Percentiles rank a stretch among this genome's conserved stretches.
phyloP scores from a whole-genome alignment of 2,797 vertebrate genomes.

The Protonibea diacanthus region DNA sequence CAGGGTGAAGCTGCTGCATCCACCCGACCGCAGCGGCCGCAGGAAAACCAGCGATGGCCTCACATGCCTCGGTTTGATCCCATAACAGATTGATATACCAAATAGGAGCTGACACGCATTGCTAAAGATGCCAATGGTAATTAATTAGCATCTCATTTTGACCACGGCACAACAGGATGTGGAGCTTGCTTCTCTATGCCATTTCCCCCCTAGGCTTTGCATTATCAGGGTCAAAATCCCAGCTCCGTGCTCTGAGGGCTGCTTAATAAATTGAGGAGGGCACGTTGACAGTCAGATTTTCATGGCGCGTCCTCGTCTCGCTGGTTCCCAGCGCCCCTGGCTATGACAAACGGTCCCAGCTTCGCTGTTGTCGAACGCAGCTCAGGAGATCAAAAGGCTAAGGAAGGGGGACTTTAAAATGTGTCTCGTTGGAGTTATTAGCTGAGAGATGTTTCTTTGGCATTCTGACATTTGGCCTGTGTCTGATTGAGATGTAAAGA shows the following conservation, averaged over 20 bases:
- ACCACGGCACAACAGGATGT: constrained; percentile 93
- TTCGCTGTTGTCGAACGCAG: constrained; percentile 61
- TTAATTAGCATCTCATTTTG: constrained; percentile 99
- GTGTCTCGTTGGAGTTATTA: constrained; percentile 59
- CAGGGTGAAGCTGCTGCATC: constrained; percentile 71
- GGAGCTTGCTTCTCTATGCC: constrained; percentile 90
- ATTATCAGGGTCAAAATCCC: constrained; percentile 93
- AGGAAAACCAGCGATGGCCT: constrained; percentile 54
- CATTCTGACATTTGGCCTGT: constrained; percentile 53
- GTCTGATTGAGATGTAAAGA: constrained; percentile 61
- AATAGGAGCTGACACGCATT: constrained; percentile 95
- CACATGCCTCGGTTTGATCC: constrained; percentile 78
- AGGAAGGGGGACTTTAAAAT: constrained; percentile 48
- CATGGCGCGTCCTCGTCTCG: constrained; percentile 88
- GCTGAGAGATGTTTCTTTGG: constrained; percentile 50
- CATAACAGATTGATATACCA: constrained; percentile 89
- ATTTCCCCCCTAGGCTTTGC: constrained; percentile 90
- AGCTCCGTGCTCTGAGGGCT: constrained; percentile 87
- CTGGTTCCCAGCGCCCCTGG: constrained; percentile 85
- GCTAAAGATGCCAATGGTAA: constrained; percentile 98
- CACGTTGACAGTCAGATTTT: constrained; percentile 89
- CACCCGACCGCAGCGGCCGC: constrained; percentile 35
- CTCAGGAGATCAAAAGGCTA: constrained; percentile 70
- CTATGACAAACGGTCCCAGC: constrained; percentile 83
- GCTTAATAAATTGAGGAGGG: constrained; percentile 91